Evolutionary conservation across 2,888 invertebrate genomes (phyloP).

Genomic region (Sphaeridia pumilis): DNA sequence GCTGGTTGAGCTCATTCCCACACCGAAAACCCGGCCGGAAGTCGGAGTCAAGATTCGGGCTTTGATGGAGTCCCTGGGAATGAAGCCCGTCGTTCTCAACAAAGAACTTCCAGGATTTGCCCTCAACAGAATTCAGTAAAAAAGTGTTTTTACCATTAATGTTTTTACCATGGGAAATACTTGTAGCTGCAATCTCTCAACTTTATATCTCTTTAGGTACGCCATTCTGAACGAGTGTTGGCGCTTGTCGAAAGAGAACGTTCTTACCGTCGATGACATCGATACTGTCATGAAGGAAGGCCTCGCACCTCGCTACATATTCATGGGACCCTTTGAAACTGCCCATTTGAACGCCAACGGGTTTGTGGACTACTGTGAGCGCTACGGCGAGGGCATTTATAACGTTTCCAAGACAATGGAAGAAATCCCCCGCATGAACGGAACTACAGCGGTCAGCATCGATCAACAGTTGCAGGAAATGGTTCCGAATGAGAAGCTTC

Average conservation of each 20-base stretch:
- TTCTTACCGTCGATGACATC: slow-evolving; percentile 75
- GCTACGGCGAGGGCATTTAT: slow-evolving; percentile 51
- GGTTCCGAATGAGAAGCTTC: slow-evolving; percentile 61
- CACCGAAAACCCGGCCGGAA: slow-evolving; percentile 78
- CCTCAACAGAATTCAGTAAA: slow-evolving; percentile 78
- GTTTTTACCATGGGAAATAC: background rate
- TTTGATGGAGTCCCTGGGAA: slow-evolving; percentile 78
- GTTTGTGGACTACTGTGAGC: slow-evolving; percentile 51
- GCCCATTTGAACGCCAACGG: slow-evolving; percentile 91
- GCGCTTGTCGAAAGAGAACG: slow-evolving; percentile 69
- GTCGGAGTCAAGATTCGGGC: slow-evolving; percentile 60
- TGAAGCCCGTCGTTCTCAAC: slow-evolving; percentile 73
- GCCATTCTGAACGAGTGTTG: slow-evolving; percentile 86
- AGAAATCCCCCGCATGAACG: slow-evolving; percentile 59
- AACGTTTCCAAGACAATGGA: slow-evolving; percentile 61
- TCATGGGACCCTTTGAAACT: slow-evolving; percentile 85
- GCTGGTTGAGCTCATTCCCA: slow-evolving; percentile 84
- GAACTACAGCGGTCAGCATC: slow-evolving; percentile 53
- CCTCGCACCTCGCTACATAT: slow-evolving; percentile 88
- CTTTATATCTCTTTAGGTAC: slow-evolving; percentile 49
- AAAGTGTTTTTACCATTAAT: background rate
- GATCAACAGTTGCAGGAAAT: slow-evolving; percentile 59
- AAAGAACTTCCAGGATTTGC: slow-evolving; percentile 87
- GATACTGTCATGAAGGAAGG: slow-evolving; percentile 91
- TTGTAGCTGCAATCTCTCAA: background rate